Evolutionary conservation across 2,113 vertebrate species (phyloP).

Genomic region (Potamarius usumacintae): DNA sequence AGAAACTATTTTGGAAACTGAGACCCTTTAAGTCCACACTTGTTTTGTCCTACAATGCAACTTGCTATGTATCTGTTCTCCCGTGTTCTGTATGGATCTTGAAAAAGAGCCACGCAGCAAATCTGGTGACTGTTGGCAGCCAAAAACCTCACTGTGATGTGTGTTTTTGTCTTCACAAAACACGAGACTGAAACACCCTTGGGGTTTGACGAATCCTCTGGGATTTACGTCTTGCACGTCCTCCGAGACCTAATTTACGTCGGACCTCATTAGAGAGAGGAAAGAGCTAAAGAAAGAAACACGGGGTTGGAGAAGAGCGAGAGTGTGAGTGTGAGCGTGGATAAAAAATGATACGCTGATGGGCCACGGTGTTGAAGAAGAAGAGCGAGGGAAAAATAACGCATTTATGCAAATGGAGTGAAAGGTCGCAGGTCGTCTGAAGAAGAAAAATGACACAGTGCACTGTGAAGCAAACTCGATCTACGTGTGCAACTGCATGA

Average conservation of each 20-base stretch:
- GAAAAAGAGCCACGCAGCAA: neutral
- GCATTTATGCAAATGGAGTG: neutral
- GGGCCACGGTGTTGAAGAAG: neutral
- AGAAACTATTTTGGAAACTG: neutral
- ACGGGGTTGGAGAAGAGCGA: slow-evolving; percentile 1
- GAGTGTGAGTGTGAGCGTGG: slow-evolving; percentile 16
- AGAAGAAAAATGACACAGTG: neutral
- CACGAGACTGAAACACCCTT: neutral
- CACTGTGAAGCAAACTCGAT: neutral
- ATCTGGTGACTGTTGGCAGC: slow-evolving; percentile 6
- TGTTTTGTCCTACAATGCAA: neutral
- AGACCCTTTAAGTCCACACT: neutral
- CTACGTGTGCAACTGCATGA: neutral
- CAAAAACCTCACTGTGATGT: neutral
- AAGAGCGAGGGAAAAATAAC: neutral
- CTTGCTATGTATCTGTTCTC: neutral
- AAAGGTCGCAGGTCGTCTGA: neutral
- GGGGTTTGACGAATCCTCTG: slow-evolving; percentile 3
- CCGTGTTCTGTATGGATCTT: neutral
- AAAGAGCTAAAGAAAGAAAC: slow-evolving; percentile 41
- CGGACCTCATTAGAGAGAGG: slow-evolving; percentile 40
- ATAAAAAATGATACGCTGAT: neutral
- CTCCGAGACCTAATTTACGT: slow-evolving; percentile 41
- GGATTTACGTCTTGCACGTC: slow-evolving; percentile 26
- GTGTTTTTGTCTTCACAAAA: neutral